Conservation (phyloP, 2,888 invertebrate species). For the Bruchidius siliquastri region DNA sequence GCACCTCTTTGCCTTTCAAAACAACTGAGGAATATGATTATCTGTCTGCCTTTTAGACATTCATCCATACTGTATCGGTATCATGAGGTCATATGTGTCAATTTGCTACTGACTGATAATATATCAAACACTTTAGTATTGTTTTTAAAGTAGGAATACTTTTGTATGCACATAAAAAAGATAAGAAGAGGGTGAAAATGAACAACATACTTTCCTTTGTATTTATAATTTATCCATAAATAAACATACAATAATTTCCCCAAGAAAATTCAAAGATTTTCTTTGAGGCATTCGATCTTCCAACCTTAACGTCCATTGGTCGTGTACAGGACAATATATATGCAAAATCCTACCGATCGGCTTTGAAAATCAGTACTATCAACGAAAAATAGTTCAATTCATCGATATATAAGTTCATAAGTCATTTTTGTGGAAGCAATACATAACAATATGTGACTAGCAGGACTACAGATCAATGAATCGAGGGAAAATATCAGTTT, state of each 20-base stretch:
- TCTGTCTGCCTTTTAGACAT: too few relatives aligned
- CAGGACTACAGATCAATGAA: background rate
- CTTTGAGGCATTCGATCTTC: background rate
- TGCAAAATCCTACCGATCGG: background rate
- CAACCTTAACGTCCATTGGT: background rate
- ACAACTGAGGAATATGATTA: too few relatives aligned
- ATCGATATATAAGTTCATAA: background rate
- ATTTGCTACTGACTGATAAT: too few relatives aligned
- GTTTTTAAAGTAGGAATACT: too few relatives aligned
- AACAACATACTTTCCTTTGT: background rate
- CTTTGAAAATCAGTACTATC: background rate
- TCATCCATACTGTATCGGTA: too few relatives aligned
- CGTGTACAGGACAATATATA: background rate
- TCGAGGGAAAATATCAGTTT: background rate
- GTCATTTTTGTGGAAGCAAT: background rate
- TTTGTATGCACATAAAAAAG: too few relatives aligned
- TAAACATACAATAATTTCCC: slow-evolving; percentile 15
- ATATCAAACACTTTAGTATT: too few relatives aligned
- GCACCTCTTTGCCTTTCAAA: too few relatives aligned
- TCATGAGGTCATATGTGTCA: too few relatives aligned
- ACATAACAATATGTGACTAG: background rate
- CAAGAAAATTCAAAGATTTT: slow-evolving; percentile 3
- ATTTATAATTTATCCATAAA: slow-evolving; percentile 15
- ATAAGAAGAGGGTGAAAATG: background rate
- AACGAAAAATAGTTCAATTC: background rate